phyloP scores from a whole-genome alignment of 2,113 vertebrate species.

The Larimichthys polyactis region DNA sequence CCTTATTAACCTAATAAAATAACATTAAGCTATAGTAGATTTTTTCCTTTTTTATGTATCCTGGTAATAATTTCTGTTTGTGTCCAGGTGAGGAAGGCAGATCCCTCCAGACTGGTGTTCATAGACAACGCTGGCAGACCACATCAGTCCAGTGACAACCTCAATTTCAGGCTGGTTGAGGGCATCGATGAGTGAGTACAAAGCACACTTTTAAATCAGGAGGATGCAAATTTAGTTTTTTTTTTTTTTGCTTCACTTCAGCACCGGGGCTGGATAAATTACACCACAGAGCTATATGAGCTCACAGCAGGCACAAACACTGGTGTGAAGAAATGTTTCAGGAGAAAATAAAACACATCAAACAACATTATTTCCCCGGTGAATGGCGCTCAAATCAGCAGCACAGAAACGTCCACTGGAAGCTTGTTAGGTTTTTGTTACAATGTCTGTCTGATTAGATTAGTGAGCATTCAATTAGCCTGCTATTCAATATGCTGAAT shows the following conservation, averaged over 20 bases:
- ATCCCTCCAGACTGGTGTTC: slow-evolving; percentile 90
- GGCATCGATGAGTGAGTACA: slow-evolving; percentile 89
- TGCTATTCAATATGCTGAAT: slow-evolving; percentile 36
- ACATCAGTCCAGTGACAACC: slow-evolving; percentile 85
- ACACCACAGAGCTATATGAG: slow-evolving; percentile 4
- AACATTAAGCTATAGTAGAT: not conserved
- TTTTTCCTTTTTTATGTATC: not conserved
- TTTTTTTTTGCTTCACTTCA: not conserved
- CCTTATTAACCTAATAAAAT: not conserved
- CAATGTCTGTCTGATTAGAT: slow-evolving; percentile 58
- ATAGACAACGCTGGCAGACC: slow-evolving; percentile 92
- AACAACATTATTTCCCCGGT: slow-evolving; percentile 47
- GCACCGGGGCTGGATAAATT: slow-evolving; percentile 1
- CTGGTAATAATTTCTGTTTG: not conserved
- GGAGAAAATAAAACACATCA: slow-evolving; percentile 22
- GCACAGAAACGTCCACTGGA: slow-evolving; percentile 38
- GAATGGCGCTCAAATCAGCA: slow-evolving; percentile 35
- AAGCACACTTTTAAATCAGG: not conserved
- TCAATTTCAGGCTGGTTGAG: slow-evolving; percentile 93
- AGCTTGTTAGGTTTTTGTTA: slow-evolving; percentile 50
- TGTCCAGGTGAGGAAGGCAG: slow-evolving; percentile 87
- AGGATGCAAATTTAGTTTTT: not conserved
- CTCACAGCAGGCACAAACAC: slow-evolving; percentile 18
- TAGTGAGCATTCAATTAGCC: slow-evolving; percentile 53
- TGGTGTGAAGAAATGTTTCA: slow-evolving; percentile 26